Percentiles rank a stretch among this genome's conserved stretches.
phyloP scores from a whole-genome alignment of 2,888 invertebrate species.

The Ichneumoninae sp. region DNA sequence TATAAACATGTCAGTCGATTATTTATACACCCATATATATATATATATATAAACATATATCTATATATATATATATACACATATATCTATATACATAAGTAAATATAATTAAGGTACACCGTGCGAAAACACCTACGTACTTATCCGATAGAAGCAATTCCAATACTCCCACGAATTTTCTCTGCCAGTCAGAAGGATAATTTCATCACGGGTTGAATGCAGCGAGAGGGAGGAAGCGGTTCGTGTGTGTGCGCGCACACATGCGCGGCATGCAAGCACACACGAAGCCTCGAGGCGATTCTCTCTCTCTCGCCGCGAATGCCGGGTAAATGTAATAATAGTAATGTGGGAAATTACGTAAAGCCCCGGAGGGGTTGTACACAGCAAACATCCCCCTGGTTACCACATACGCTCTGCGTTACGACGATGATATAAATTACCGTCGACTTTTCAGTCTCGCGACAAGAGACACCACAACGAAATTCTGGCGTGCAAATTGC shows the following conservation, averaged over 20 bases:
- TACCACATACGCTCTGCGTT: background rate
- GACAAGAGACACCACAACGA: background rate
- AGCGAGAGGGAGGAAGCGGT: background rate
- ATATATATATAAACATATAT: no score
- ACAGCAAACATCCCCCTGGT: conserved; percentile 34
- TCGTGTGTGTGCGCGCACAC: background rate
- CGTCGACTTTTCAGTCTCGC: conserved; percentile 3
- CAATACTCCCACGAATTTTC: conserved; percentile 64
- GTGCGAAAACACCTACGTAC: conserved; percentile 65
- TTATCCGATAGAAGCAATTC: conserved; percentile 50
- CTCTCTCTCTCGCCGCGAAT: conserved; percentile 33
- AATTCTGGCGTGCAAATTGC: background rate
- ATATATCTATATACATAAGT: background rate
- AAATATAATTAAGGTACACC: conserved; percentile 46
- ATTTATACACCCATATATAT: conserved; percentile 3
- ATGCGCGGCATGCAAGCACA: background rate
- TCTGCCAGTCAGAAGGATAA: conserved; percentile 50
- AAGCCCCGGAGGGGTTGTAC: conserved; percentile 29
- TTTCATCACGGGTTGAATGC: conserved; percentile 53
- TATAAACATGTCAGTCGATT: conserved; percentile 59
- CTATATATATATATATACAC: no score
- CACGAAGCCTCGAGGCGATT: conserved; percentile 29
- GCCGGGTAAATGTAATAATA: conserved; percentile 54
- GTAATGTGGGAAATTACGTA: conserved; percentile 46
- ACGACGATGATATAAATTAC: conserved; percentile 7